phyloP scores from a whole-genome alignment of 2,797 vertebrate species.

The Rachycentron canadum region DNA sequence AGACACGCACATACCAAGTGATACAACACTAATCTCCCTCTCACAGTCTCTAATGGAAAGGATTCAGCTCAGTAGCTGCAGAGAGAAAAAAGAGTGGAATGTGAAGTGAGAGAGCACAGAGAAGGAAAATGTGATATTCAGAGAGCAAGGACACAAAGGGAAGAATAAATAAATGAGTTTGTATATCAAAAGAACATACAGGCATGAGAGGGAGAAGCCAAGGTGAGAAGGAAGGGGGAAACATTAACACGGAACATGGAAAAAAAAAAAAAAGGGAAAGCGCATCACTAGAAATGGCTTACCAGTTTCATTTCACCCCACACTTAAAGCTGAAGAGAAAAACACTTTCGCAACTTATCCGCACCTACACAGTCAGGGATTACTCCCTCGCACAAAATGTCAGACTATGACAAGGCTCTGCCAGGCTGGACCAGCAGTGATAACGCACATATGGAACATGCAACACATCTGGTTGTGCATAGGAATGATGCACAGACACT shows the following conservation, averaged over 20 bases:
- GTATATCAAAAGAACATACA: conserved; percentile 60
- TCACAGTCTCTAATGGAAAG: conserved; percentile 81
- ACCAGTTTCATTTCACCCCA: conserved; percentile 60
- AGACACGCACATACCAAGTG: conserved; percentile 55
- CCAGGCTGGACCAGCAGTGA: conserved; percentile 55
- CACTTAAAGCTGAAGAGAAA: conserved; percentile 64
- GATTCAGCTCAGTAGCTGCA: conserved; percentile 80
- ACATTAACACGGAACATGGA: conserved; percentile 40
- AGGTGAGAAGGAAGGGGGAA: conserved; percentile 28
- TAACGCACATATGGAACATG: conserved; percentile 51
- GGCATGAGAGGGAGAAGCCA: conserved; percentile 34
- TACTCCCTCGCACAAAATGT: conserved; percentile 58
- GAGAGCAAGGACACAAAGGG: conserved; percentile 49
- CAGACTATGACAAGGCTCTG: conserved; percentile 49
- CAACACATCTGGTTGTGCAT: conserved; percentile 28
- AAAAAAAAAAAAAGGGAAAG: conserved; percentile 31
- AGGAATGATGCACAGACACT: conserved; percentile 25
- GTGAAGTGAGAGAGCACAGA: conserved; percentile 53
- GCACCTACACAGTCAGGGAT: conserved; percentile 74
- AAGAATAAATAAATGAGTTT: conserved; percentile 49
- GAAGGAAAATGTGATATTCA: conserved; percentile 46
- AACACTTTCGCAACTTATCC: conserved; percentile 66
- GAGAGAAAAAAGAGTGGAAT: conserved; percentile 33
- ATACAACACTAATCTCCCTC: conserved; percentile 83
- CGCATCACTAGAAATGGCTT: conserved; percentile 64